Evolutionary conservation across 2,797 vertebrate genomes (phyloP).

Genomic region (Hoplostethus atlanticus): DNA sequence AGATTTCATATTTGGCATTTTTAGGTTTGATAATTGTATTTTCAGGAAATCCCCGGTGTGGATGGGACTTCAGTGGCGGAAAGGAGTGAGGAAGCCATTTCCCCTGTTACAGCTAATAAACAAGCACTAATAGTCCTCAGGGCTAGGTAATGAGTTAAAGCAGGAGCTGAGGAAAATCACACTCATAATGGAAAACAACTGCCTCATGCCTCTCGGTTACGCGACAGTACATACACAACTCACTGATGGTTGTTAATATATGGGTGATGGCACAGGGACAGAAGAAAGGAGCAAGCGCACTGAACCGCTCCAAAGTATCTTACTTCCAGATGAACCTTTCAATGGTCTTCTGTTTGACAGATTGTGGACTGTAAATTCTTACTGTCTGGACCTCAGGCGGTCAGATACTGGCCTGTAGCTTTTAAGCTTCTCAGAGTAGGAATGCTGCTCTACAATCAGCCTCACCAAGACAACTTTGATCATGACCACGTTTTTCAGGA

Average conservation of each 20-base stretch:
- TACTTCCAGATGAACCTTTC: slow-evolving; percentile 17
- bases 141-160: slow-evolving; percentile 62
- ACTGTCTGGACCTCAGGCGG: slow-evolving; percentile 16
- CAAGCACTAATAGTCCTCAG: slow-evolving; percentile 54
- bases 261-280: neutral
- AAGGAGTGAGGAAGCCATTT: slow-evolving; percentile 57
- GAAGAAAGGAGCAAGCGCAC: slow-evolving; percentile 26
- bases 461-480: slow-evolving; percentile 12
- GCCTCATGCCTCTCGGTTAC: slow-evolving; percentile 31
- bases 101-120: slow-evolving; percentile 68
- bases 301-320: slow-evolving; percentile 38
- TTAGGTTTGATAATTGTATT: slow-evolving; percentile 39
- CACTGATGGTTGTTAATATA: slow-evolving; percentile 7
- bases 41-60: slow-evolving; percentile 27
- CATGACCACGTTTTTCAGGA: slow-evolving; percentile 9
- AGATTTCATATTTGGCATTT: slow-evolving; percentile 20
- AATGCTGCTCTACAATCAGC: neutral
- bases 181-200: slow-evolving; percentile 58
- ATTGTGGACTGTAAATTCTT: slow-evolving; percentile 6
- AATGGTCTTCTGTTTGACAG: neutral
- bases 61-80: slow-evolving; percentile 18
- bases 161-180: slow-evolving; percentile 59
- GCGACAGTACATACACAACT: neutral
- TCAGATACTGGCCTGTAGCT: neutral
- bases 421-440: neutral